Base-by-base conservation (phyloP, 2,113 vertebrate species). In the Balaenoptera acutorostrata region DNA sequence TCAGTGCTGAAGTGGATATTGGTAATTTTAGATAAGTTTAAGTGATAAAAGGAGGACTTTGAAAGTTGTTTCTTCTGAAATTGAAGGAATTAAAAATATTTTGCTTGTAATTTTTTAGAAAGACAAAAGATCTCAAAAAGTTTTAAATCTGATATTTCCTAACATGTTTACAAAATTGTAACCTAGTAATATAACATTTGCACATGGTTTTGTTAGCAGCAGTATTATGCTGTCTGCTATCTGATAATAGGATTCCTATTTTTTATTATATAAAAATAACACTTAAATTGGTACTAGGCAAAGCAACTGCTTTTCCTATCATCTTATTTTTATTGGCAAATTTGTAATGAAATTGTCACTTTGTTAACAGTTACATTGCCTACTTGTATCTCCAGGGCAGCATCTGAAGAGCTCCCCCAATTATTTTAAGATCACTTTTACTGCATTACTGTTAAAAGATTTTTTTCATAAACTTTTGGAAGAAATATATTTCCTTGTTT, bases 391-490 rank as follows among this genome's bases (percentile, higher is more conserved):
- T 96, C 69, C 86, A 96, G 71, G 64, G 5, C 20, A 90, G 39
- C 36, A 55, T 46, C 44, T 91, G 59, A 91, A 49, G 21, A 75
- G n/a, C 44, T 63, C 10, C 59, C 36, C 25, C 29, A 77, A 1
- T 88, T 86, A 44, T 72, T 90, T 95, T 87, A 83, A 94, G 77
- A 78, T 71, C 49, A 92, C 77, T 97, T 98, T 98, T 66, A 96
- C 75, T 95, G 72, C 64, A 88, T 97, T 96, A 61, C 46, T 71
- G 41, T 96, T 95, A 0, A 18, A 55, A 29, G 69, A 96, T 97
- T 97, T 97, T 95, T 97, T 25, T 95, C 89, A 75, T 96, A 98
- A 97, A 68, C 49, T 96, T 98, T 97, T 90, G 98, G 85, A 97
- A 80, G 23, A 97, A 97, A 78, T 95, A 94, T n/a, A 41, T 68